A percentile compares a stretch with the other conserved stretches of the same genome.
Conservation (phyloP, 2,888 invertebrate genomes). For the Drosophila rubida region DNA sequence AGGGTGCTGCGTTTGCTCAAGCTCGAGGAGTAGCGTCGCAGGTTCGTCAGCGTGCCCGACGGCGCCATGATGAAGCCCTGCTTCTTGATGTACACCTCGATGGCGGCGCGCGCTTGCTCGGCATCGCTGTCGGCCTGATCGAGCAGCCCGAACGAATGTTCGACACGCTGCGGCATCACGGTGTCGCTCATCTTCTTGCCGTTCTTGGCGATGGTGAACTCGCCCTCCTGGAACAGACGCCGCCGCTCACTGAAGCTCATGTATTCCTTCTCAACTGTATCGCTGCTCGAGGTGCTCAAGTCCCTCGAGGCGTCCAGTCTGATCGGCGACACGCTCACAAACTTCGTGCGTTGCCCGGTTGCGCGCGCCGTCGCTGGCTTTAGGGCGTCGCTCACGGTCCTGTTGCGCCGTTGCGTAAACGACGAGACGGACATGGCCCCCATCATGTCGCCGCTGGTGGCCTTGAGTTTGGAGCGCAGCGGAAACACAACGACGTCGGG, state of each 20-base stretch:
- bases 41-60: neutral
- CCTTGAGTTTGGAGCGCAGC: too few species aligned
- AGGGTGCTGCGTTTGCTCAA: neutral
- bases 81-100: conserved; percentile 11
- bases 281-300: neutral
- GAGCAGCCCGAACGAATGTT: too few species aligned
- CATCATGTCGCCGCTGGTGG: too few species aligned
- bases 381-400: too few species aligned
- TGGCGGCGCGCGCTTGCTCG: conserved; percentile 3
- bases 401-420: too few species aligned
- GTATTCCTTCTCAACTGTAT: neutral
- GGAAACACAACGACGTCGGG: too few species aligned
- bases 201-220: conserved; percentile 44
- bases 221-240: conserved; percentile 25
- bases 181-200: conserved; percentile 40
- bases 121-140: neutral
- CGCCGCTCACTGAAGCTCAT: conserved; percentile 22
- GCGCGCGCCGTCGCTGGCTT: too few species aligned
- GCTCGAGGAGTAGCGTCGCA: conserved; percentile 3
- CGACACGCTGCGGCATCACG: neutral
- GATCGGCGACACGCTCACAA: too few species aligned
- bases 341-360: too few species aligned
- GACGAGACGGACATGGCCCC: too few species aligned
- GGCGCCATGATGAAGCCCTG: neutral
- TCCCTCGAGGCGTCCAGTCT: too few species aligned